Percentiles rank a stretch among this genome's conserved stretches.
Conservation (phyloP, 2,888 invertebrate genomes). For the Hydrotaea diabolus region DNA sequence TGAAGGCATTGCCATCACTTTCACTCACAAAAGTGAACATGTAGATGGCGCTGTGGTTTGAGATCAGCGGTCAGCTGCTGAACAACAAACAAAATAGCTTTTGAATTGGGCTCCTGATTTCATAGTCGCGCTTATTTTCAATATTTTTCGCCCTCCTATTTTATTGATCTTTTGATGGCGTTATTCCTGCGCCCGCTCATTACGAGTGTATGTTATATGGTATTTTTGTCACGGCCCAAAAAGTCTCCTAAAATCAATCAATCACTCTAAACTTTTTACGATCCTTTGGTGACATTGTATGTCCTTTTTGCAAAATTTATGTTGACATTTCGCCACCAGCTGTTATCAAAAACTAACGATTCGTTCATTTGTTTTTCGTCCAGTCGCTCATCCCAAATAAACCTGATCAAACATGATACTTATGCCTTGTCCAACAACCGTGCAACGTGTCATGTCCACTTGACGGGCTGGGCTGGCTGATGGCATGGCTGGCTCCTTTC, state of each 20-base stretch:
- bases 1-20: no score
- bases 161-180: no score
- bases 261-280: slow-evolving; percentile 3
- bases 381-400: neutral
- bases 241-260: slow-evolving; percentile 6
- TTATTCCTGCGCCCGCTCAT: no score
- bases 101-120: no score
- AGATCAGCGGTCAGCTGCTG: no score
- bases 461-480: neutral
- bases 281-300: neutral
- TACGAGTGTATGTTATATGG: no score
- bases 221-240: neutral
- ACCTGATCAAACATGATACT: slow-evolving; percentile 31
- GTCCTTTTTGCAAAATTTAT: slow-evolving; percentile 4
- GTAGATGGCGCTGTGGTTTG: no score
- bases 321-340: slow-evolving; percentile 23
- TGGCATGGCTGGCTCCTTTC: neutral
- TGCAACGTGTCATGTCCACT: slow-evolving; percentile 23
- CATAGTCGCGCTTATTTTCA: no score
- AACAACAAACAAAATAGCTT: no score
- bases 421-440: slow-evolving; percentile 26
- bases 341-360: slow-evolving; percentile 7
- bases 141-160: no score
- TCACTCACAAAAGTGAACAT: no score
- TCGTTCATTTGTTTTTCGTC: neutral